These are phyloP conservation scores for Zaprionus obscuricornis DNA, from an alignment of 2,888 invertebrate genomes.

Conservation along the genomic window DNA sequence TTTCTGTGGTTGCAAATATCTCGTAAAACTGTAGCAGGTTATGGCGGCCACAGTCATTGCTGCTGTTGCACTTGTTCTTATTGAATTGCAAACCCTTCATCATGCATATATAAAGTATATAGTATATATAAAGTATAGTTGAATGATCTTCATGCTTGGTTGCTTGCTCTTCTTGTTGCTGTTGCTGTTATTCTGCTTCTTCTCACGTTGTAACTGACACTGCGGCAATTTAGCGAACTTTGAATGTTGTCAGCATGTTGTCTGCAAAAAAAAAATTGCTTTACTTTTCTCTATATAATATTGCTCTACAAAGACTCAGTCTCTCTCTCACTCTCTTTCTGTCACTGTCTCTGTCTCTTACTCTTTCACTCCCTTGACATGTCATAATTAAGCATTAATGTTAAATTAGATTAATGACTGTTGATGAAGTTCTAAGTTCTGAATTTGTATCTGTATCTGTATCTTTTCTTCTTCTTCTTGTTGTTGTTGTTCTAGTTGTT, in stretches of 20 bases:
- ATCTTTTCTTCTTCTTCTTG: too few species aligned
- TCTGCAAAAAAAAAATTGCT: slow-evolving; percentile 30
- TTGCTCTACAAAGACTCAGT: too few species aligned
- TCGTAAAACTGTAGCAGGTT: too few species aligned
- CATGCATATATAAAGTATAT: slow-evolving; percentile 60
- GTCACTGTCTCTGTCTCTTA: not conserved
- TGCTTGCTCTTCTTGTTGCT: slow-evolving; percentile 29
- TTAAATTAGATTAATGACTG: slow-evolving; percentile 75
- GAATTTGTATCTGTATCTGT: too few species aligned
- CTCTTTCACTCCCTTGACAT: slow-evolving; percentile 12
- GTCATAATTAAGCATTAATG: slow-evolving; percentile 57
- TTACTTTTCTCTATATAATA: too few species aligned
- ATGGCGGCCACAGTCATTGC: slow-evolving; percentile 20
- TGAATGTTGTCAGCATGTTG: slow-evolving; percentile 10
- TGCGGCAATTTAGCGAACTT: slow-evolving; percentile 50
- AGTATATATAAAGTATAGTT: slow-evolving; percentile 40
- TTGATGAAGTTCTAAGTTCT: too few species aligned
- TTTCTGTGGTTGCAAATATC: slow-evolving; percentile 1
- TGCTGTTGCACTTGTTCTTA: slow-evolving; percentile 61
- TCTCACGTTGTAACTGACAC: slow-evolving; percentile 62
- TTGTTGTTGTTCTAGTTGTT: too few species aligned
- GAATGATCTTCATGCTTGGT: slow-evolving; percentile 68
- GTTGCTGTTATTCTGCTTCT: not conserved
- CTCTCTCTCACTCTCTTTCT: too few species aligned
- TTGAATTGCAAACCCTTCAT: slow-evolving; percentile 51